A percentile compares a stretch with the other conserved stretches of the same genome.
These are phyloP conservation scores for Notoglanidium macrostoma DNA, from an alignment of 2,797 vertebrate species.

Conservation along the genomic window DNA sequence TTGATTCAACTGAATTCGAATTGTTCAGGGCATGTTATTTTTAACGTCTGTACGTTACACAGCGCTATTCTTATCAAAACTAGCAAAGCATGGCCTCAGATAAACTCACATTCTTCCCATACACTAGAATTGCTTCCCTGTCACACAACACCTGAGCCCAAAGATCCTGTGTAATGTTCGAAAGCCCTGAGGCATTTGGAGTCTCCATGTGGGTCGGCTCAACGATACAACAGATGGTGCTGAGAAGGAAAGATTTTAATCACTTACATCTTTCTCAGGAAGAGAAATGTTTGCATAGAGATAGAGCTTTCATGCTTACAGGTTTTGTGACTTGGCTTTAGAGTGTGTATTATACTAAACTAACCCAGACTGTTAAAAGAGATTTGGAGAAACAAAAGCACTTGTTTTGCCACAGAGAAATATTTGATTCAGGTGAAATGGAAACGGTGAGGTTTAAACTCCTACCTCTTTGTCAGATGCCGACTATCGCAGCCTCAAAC, in stretches of 20 bases:
- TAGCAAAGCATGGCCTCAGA: slow-evolving; percentile 18
- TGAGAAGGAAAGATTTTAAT: slow-evolving; percentile 21
- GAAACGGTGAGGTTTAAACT: slow-evolving; percentile 9
- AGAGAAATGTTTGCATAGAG: neutral
- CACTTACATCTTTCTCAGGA: neutral
- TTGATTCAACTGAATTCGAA: neutral
- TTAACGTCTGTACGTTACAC: neutral
- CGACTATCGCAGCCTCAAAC: slow-evolving; percentile 62
- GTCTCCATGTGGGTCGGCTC: slow-evolving; percentile 40
- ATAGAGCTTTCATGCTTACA: neutral
- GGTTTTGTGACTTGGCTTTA: neutral
- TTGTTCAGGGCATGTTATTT: neutral
- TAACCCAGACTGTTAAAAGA: neutral
- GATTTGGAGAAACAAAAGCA: neutral
- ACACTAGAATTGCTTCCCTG: slow-evolving; percentile 29
- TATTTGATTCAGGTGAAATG: slow-evolving; percentile 17
- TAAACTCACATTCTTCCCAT: slow-evolving; percentile 15
- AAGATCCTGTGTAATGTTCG: slow-evolving; percentile 24
- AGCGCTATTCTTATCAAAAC: neutral
- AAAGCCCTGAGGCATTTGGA: slow-evolving; percentile 35
- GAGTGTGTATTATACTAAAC: neutral
- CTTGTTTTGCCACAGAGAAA: neutral
- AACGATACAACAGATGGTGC: slow-evolving; percentile 36
- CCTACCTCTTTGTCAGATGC: slow-evolving; percentile 69
- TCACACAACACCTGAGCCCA: slow-evolving; percentile 48